phyloP scores from a whole-genome alignment of 2,797 vertebrate genomes.

The Kryptopterus vitreolus region DNA sequence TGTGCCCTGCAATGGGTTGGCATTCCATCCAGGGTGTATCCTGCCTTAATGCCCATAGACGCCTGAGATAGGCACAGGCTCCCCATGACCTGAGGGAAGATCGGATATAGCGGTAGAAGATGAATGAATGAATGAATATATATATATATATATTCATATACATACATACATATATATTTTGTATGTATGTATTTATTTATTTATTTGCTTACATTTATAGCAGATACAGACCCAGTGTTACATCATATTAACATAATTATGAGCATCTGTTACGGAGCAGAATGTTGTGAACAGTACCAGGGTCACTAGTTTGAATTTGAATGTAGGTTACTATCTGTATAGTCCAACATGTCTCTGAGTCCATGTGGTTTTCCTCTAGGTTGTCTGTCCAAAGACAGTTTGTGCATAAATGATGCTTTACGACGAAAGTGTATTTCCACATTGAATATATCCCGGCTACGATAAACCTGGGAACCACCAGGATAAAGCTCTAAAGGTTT shows the following conservation, averaged over 20 bases:
- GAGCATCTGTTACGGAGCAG: background rate
- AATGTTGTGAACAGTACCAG: background rate
- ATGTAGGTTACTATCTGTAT: too few species aligned
- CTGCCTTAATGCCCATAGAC: too few species aligned
- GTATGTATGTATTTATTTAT: too few species aligned
- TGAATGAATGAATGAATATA: too few species aligned
- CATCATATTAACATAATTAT: background rate
- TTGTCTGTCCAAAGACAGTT: background rate
- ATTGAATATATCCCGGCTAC: background rate
- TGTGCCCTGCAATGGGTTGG: too few species aligned
- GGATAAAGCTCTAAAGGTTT: background rate
- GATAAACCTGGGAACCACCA: background rate
- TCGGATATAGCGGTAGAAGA: too few species aligned
- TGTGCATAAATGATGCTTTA: background rate
- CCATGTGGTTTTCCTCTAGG: background rate
- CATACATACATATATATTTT: too few species aligned
- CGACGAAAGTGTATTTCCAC: background rate
- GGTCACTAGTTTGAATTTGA: background rate
- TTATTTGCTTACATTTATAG: background rate
- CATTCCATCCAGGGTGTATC: too few species aligned
- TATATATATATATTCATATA: too few species aligned
- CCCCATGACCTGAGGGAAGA: too few species aligned
- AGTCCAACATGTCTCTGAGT: background rate
- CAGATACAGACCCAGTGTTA: background rate
- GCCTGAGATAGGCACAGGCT: too few species aligned